A percentile compares a stretch with the other conserved stretches of the same genome.
Conservation (phyloP, 2,113 vertebrate genomes). For the Corythornis cristatus region DNA sequence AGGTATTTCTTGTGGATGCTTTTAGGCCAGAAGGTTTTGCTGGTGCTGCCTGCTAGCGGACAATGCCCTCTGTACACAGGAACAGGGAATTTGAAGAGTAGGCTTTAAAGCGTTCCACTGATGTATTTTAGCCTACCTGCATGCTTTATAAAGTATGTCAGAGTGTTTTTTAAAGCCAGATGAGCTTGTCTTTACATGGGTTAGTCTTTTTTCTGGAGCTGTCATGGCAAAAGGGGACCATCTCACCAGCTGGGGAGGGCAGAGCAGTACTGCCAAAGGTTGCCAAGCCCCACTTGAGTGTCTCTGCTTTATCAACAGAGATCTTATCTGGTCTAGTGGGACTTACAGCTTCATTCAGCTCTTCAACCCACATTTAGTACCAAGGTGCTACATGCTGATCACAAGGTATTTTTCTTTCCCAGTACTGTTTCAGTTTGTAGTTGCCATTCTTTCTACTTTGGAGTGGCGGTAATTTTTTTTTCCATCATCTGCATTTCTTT, state of each 20-base stretch:
- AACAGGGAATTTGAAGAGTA: neutral
- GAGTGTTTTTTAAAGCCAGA: neutral
- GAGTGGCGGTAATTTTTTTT: neutral
- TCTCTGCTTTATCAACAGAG: neutral
- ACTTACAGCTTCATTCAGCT: neutral
- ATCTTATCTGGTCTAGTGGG: fast-evolving
- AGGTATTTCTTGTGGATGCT: neutral
- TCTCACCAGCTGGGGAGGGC: neutral
- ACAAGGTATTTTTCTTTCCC: neutral
- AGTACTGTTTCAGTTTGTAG: neutral
- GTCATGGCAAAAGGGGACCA: neutral
- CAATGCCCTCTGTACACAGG: neutral
- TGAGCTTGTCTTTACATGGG: fast-evolving
- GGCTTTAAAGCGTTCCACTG: neutral
- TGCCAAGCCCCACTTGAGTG: neutral
- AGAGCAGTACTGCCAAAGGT: neutral
- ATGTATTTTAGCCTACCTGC: neutral
- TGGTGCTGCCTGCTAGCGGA: neutral
- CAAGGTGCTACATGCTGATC: fast-evolving
- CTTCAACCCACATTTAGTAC: fast-evolving
- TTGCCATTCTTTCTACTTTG: neutral
- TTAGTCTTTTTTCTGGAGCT: neutral
- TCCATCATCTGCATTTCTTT: neutral
- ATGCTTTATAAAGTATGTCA: neutral
- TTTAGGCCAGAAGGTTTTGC: neutral